Evolutionary conservation across 2,797 vertebrate species (phyloP), one percentile per base, ranked within the genome.

Genomic region (Cryptoprocta ferox): DNA sequence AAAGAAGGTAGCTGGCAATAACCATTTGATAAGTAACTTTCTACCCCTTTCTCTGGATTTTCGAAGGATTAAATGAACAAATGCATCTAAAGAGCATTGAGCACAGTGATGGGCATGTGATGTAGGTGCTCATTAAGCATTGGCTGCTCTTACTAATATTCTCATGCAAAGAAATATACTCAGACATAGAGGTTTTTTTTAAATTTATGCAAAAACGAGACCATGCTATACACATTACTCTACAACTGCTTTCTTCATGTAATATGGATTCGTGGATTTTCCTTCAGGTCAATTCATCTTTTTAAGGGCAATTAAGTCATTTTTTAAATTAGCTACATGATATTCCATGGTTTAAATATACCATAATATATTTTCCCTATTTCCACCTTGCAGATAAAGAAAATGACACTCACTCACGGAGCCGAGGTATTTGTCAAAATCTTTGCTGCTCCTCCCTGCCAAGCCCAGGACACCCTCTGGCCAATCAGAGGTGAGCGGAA

Each of bases 41-140:
- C 89, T 80, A 78, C 6, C 83, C 73, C 30, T 81, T 94, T 70
- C 42, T 96, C 71, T 95, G 56, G 30, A 42, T 70, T 81, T 94
- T 61, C 18, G 42, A 85, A 86, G 59, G 59, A 78, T 89, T 96
- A 89, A 93, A 63, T 37, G 32, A 97, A 28, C 37, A 94, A 93
- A 92, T 71, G 45, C 0, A 53, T 76, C 50, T 35, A 80, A 91
- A 83, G 87, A 83, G 21, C 35, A 88, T 18, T 61, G 63, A 89
- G 56, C 78, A 91, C 26, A 84, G n/a, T 91, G 8, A 48, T 79
- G 3, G 66, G 8, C 12, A 61, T 70, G 56, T 75, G 39, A 82
- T 28, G 2, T 42, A 89, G 82, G 28, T 37, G 68, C 30, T 87
- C 71, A 42, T 45, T 91, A 91, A 79, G 79, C 11, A 66, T 81